Evolutionary conservation across 2,888 invertebrate genomes (phyloP).

Genomic region (Agonopterix subpropinquella): DNA sequence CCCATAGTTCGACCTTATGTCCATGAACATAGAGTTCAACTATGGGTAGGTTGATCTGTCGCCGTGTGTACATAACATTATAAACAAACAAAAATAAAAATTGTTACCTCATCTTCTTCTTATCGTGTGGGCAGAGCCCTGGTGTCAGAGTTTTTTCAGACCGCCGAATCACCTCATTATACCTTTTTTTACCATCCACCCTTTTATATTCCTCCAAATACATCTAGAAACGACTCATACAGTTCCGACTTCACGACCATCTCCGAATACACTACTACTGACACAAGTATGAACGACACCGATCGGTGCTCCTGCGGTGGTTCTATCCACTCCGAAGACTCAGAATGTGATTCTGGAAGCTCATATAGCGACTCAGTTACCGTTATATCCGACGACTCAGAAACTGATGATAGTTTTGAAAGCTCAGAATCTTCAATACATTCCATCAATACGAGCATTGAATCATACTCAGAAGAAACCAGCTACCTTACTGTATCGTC

Average conservation of each 20-base stretch:
- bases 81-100: too few species aligned
- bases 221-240: conserved; percentile 15
- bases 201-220: conserved; percentile 6
- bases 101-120: too few species aligned
- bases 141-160: too few species aligned
- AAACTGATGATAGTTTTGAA: background rate
- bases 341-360: conserved; percentile 4
- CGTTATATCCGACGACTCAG: background rate
- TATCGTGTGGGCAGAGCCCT: too few species aligned
- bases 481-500: background rate
- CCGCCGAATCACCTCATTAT: too few species aligned
- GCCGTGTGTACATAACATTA: too few species aligned
- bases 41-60: too few species aligned
- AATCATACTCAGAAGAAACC: background rate
- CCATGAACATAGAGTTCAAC: too few species aligned
- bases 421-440: background rate
- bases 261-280: conserved; percentile 47
- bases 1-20: too few species aligned
- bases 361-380: background rate
- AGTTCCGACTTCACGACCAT: conserved; percentile 43
- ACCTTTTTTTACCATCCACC: conserved; percentile 11
- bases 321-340: background rate
- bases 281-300: conserved; percentile 38
- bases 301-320: background rate
- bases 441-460: background rate